Evolutionary conservation across 1,140 invertebrate species (phyloP).

Genomic region (Cepaea nemoralis): DNA sequence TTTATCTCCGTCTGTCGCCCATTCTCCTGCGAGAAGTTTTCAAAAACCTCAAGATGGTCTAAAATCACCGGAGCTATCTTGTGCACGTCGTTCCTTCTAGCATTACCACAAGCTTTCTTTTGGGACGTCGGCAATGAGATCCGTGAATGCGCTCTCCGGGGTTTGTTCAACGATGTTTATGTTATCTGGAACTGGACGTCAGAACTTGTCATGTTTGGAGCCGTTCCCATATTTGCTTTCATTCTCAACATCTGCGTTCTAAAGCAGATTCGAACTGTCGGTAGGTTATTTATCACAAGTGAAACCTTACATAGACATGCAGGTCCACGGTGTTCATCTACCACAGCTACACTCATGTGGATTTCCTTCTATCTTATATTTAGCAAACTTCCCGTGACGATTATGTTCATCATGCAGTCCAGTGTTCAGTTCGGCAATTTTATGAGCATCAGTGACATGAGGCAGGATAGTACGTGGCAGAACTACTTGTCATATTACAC

Average conservation of each 20-base stretch:
- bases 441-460: slow-evolving; percentile 45
- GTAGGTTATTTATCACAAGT: slow-evolving; percentile 40
- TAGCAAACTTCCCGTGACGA: slow-evolving; percentile 61
- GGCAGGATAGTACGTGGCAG: slow-evolving; percentile 48
- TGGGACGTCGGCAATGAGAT: slow-evolving; percentile 47
- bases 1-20: slow-evolving; percentile 93
- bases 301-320: slow-evolving; percentile 18
- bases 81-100: slow-evolving; percentile 43
- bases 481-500: slow-evolving; percentile 53
- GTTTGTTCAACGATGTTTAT: slow-evolving; percentile 42
- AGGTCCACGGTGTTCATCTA: slow-evolving; percentile 34
- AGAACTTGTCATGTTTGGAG: slow-evolving; percentile 56
- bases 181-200: slow-evolving; percentile 56
- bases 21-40: slow-evolving; percentile 73
- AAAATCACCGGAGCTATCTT: slow-evolving; percentile 50
- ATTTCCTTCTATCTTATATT: slow-evolving; percentile 63
- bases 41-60: slow-evolving; percentile 46
- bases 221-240: slow-evolving; percentile 48
- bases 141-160: slow-evolving; percentile 41
- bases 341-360: slow-evolving; percentile 53
- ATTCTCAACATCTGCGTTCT: slow-evolving; percentile 61
- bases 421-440: slow-evolving; percentile 37
- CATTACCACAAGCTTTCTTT: slow-evolving; percentile 57
- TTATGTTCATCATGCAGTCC: slow-evolving; percentile 56
- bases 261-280: slow-evolving; percentile 45